Evolutionary conservation across 2,797 vertebrate genomes (phyloP), one percentile per base, ranked within the genome.

Genomic region (Trachurus trachurus): DNA sequence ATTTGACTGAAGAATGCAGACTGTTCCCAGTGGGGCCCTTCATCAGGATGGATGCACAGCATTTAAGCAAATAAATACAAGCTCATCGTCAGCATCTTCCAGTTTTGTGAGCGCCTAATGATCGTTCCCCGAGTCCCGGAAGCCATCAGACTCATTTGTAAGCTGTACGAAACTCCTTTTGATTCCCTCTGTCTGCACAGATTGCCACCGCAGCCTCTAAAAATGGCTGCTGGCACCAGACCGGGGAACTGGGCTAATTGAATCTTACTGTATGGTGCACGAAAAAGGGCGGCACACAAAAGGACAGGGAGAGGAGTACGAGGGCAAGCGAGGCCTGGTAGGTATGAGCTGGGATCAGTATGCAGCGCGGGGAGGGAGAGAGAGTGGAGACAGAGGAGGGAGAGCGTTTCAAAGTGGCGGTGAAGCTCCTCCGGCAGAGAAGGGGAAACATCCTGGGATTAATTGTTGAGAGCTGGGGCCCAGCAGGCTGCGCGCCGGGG

Each of bases 381-480:
- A 34, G 54, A 34, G 45, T 53, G 66, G 70, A 71, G 75, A 69
- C 58, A 29, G 71, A 52, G 65, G 57, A 71, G 56, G 61, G 52
- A 80, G 68, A 82, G 81, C 39, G 53, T 88, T 89, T 88, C 62
- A 91, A 88, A 89, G 88, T 74, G 80, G 77, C 52, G 19, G 80
- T 29, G 65, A 74, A 87, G 79, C 81, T 89, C 84, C 84, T 84
- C 76, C 65, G 67, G 82, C 76, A 1, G 75, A 80, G 82, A 76
- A 76, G 69, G 61, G 83, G 84, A 88, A 87, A 89, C 86, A 89
- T 91, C 81, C 91, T 87, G 92, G 90, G 91, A 92, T 91, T 91
- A 89, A 90, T 90, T 82, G 92, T 83, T 76, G 88, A 88, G 85
- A 71, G 57, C 70, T 67, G 78, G 65, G 83, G 86, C 87, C 87